phyloP scores from a whole-genome alignment of 2,888 invertebrate species.

The Ennomos fuscantarius region DNA sequence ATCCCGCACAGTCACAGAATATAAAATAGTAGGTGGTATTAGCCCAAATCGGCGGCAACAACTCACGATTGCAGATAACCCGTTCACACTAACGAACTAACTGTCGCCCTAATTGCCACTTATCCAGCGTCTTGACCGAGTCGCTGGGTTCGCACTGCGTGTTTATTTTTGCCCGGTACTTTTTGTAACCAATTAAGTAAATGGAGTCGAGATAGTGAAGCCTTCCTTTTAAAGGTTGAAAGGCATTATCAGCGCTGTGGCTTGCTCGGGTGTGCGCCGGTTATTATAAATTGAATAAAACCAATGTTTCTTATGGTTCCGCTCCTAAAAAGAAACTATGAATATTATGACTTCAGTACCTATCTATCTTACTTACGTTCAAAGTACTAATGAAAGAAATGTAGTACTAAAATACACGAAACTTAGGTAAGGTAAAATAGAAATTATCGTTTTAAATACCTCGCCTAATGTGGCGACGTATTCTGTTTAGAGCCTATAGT shows the following conservation, averaged over 20 bases:
- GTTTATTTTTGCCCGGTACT: slow-evolving; percentile 3
- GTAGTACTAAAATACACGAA: too few species aligned
- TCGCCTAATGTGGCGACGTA: too few species aligned
- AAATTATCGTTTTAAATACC: too few species aligned
- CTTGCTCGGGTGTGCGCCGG: background rate
- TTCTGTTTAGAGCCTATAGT: too few species aligned
- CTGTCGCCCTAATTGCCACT: slow-evolving; percentile 24
- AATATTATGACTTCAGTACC: too few species aligned
- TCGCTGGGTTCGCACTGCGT: background rate
- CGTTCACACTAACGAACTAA: slow-evolving; percentile 26
- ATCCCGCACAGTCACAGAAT: background rate
- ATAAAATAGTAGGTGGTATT: background rate
- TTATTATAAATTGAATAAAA: background rate
- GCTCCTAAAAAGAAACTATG: too few species aligned
- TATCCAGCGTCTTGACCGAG: slow-evolving; percentile 7
- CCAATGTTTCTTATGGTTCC: too few species aligned
- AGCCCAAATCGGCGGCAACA: slow-evolving; percentile 7
- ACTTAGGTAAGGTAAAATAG: too few species aligned
- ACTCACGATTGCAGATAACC: slow-evolving; percentile 13
- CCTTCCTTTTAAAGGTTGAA: slow-evolving; percentile 1
- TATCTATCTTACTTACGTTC: too few species aligned
- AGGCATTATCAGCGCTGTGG: background rate
- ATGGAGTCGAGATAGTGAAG: slow-evolving; percentile 13
- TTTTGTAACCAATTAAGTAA: slow-evolving; percentile 10
- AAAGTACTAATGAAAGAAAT: too few species aligned